Evolutionary conservation across 2,113 vertebrate species (phyloP).

Genomic region (Centropristis striata): DNA sequence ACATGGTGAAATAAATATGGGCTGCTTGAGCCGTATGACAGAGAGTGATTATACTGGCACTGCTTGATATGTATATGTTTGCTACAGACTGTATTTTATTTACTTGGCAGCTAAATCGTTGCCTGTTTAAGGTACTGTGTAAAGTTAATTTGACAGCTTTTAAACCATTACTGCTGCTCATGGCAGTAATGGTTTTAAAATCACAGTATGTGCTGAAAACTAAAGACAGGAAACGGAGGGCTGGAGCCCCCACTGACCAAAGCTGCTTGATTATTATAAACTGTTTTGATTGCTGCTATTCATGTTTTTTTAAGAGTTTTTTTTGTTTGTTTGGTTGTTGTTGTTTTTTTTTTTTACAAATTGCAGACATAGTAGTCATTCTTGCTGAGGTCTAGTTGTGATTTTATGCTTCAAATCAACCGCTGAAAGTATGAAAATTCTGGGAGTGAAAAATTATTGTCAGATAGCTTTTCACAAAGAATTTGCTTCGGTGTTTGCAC

Average conservation of each 20-base stretch:
- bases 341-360: not conserved
- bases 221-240: not conserved
- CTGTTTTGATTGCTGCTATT: conserved; percentile 19
- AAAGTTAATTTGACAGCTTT: conserved; percentile 12
- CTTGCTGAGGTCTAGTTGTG: not conserved
- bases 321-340: too few relatives aligned
- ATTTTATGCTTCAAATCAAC: not conserved
- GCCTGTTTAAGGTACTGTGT: conserved; percentile 5
- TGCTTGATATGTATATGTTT: not conserved
- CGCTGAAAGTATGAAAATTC: not conserved
- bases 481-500: too few relatives aligned
- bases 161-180: conserved; percentile 1
- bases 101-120: conserved; percentile 9
- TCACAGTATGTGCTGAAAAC: not conserved
- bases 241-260: not conserved
- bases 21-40: not conserved
- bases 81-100: conserved; percentile 15
- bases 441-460: not conserved
- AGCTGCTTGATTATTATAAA: not conserved
- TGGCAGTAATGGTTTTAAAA: conserved; percentile 16
- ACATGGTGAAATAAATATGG: conserved; percentile 45
- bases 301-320: not conserved
- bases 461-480: too few relatives aligned
- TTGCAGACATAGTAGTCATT: not conserved
- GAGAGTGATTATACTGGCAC: conserved; percentile 30